Percentiles rank a stretch among this genome's conserved stretches.
phyloP scores from a whole-genome alignment of 2,113 vertebrate species.

The Carollia perspicillata region DNA sequence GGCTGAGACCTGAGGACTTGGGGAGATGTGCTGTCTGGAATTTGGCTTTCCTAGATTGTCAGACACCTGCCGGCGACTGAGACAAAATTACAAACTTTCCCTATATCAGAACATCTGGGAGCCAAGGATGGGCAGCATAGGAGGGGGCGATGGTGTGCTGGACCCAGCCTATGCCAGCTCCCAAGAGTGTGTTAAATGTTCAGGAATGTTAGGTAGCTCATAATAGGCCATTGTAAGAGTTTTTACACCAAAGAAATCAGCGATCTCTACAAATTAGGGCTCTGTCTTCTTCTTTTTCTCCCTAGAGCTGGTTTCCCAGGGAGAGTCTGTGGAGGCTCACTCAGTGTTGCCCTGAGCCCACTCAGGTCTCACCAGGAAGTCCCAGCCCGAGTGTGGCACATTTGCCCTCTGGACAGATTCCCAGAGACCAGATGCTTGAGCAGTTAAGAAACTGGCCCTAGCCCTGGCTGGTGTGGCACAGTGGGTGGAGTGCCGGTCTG shows the following conservation, averaged over 20 bases:
- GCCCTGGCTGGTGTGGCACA: too few species aligned
- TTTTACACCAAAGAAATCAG: background rate
- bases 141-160: background rate
- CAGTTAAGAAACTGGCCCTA: background rate
- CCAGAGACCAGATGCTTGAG: background rate
- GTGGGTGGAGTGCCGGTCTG: too few species aligned
- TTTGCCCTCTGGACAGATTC: background rate
- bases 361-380: background rate
- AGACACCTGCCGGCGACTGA: constrained; percentile 55
- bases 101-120: background rate
- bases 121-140: background rate
- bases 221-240: background rate
- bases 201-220: background rate
- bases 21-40: constrained; percentile 50
- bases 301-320: background rate
- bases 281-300: background rate
- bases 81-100: constrained; percentile 7
- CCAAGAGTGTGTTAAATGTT: background rate
- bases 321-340: background rate
- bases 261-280: background rate
- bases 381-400: background rate
- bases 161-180: background rate
- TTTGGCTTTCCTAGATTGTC: constrained; percentile 51
- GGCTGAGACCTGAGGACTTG: constrained; percentile 13
- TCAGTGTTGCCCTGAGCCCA: background rate